A percentile compares a stretch with the other conserved stretches of the same genome.
Conservation (phyloP, 2,888 invertebrate genomes). For the Cheilosia impressa region DNA sequence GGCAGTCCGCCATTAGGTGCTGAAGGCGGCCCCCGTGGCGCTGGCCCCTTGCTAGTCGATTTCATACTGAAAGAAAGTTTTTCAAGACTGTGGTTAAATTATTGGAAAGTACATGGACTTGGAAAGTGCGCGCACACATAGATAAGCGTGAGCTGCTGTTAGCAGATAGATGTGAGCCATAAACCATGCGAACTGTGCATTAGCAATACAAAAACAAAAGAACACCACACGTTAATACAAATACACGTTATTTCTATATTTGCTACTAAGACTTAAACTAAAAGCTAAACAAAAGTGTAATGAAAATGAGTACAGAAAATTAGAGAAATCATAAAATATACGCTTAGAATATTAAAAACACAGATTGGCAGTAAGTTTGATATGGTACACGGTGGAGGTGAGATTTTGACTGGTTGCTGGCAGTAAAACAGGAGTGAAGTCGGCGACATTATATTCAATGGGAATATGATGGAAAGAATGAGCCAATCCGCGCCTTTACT, state of each 20-base stretch:
- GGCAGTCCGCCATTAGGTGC: constrained; percentile 79
- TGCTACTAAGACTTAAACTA: constrained; percentile 27
- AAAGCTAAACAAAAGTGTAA: constrained; percentile 17
- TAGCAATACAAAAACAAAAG: constrained; percentile 26
- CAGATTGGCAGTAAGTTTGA: constrained; percentile 63
- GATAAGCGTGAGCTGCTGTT: constrained; percentile 32
- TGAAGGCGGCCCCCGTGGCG: constrained; percentile 80
- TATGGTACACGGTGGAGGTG: constrained; percentile 44
- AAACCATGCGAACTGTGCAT: constrained; percentile 40
- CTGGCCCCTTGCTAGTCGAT: constrained; percentile 77
- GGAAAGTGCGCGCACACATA: constrained; percentile 26
- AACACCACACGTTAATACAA: constrained; percentile 21
- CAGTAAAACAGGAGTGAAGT: no score
- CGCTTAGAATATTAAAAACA: constrained; percentile 63
- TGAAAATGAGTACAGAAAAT: constrained; percentile 28
- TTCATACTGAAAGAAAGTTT: constrained; percentile 80
- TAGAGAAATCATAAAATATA: constrained; percentile 23
- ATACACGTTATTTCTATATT: constrained; percentile 44
- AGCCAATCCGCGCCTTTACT: no score
- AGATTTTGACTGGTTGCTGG: constrained; percentile 10
- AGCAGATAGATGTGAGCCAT: constrained; percentile 26
- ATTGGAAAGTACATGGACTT: constrained; percentile 38
- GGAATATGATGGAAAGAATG: no score
- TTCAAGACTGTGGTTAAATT: constrained; percentile 70
- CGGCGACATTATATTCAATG: no score